These are phyloP conservation scores for Fundulus diaphanus DNA, from an alignment of 2,797 vertebrate species.

Conservation along the genomic window DNA sequence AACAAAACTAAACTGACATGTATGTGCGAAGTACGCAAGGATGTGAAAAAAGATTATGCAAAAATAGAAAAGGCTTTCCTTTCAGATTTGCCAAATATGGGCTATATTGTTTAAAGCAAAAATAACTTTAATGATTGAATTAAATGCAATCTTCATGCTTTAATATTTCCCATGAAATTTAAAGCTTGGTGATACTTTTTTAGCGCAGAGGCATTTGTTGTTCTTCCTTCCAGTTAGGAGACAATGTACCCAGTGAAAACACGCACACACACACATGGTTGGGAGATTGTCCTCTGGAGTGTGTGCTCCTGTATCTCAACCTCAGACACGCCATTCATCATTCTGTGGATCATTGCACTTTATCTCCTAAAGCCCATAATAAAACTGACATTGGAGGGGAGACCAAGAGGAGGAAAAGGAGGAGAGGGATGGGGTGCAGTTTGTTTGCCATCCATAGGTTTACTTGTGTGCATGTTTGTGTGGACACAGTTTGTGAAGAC, in stretches of 20 bases:
- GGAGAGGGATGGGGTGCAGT: slow-evolving; percentile 28
- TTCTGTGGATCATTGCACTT: slow-evolving; percentile 85
- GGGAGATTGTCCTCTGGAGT: slow-evolving; percentile 81
- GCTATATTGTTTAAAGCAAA: slow-evolving; percentile 11
- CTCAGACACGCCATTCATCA: slow-evolving; percentile 86
- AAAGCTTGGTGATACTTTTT: slow-evolving; percentile 24
- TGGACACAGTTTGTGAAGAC: slow-evolving; percentile 16
- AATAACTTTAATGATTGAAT: slow-evolving; percentile 36
- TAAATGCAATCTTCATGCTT: slow-evolving; percentile 9
- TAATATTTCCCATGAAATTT: slow-evolving; percentile 31
- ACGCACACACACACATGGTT: slow-evolving; percentile 44
- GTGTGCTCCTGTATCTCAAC: slow-evolving; percentile 83
- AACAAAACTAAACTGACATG: not conserved
- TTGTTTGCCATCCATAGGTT: slow-evolving; percentile 28
- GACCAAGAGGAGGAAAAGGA: slow-evolving; percentile 59
- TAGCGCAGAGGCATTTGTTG: slow-evolving; percentile 52
- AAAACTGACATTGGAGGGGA: slow-evolving; percentile 84
- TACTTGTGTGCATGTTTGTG: slow-evolving; percentile 42
- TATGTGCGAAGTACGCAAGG: not conserved
- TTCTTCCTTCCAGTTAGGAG: slow-evolving; percentile 49
- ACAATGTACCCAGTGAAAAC: slow-evolving; percentile 31
- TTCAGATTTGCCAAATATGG: slow-evolving; percentile 7
- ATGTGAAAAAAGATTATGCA: not conserved
- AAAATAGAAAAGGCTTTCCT: not conserved
- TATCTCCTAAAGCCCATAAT: slow-evolving; percentile 87